Evolutionary conservation across 2,113 vertebrate species (phyloP).

Genomic region (Actinemys pallida): DNA sequence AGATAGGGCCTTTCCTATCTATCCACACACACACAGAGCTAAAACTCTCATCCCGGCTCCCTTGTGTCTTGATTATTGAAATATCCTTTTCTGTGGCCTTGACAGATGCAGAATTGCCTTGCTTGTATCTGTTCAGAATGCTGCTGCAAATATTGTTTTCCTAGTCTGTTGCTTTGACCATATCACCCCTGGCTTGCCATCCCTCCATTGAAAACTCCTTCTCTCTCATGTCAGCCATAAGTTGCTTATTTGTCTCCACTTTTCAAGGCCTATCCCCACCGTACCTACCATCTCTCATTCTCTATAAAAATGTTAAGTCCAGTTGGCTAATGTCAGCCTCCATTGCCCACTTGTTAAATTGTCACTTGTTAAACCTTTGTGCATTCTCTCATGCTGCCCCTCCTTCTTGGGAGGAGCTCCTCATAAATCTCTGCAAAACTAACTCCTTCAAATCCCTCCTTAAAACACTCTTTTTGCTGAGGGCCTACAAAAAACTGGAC

Average conservation of each 20-base stretch:
- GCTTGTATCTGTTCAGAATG: not conserved
- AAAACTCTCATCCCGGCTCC: not conserved
- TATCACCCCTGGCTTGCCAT: accelerated
- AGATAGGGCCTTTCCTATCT: not conserved
- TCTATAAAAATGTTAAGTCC: not conserved
- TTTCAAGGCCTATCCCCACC: not conserved
- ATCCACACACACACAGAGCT: not conserved
- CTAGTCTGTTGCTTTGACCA: not conserved
- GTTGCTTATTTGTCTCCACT: not conserved
- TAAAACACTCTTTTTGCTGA: not conserved
- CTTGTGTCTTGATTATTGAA: too few species aligned
- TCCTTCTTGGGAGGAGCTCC: not conserved
- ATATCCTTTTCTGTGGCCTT: constrained; percentile 1
- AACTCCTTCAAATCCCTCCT: not conserved
- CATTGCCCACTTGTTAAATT: not conserved
- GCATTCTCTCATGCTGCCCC: not conserved
- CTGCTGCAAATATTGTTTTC: not conserved
- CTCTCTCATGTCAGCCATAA: not conserved
- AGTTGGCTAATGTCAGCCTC: not conserved
- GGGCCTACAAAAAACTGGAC: not conserved
- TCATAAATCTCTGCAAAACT: not conserved
- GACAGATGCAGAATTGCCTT: not conserved
- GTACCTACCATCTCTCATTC: not conserved
- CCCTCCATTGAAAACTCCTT: not conserved
- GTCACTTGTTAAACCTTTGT: not conserved